Conservation (phyloP, 2,113 vertebrate species). For the Athene cunicularia region DNA sequence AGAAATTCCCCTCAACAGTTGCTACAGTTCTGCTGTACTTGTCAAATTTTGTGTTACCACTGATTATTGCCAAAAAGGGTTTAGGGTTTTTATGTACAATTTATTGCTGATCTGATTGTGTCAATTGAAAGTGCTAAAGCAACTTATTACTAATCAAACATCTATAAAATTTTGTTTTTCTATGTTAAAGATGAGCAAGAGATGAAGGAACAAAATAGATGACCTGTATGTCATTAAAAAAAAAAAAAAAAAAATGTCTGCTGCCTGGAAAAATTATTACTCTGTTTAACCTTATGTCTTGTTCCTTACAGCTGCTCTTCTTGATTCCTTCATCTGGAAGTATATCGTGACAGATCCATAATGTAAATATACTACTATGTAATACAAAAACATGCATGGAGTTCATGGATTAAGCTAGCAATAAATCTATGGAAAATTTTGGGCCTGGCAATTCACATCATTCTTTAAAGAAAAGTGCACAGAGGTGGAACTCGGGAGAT, state of each 20-base stretch:
- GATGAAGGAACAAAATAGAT: neutral
- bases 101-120: constrained; percentile 1
- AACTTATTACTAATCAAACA: neutral
- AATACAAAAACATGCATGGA: neutral
- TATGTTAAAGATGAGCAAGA: neutral
- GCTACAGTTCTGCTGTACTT: constrained; percentile 50
- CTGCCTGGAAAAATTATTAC: neutral
- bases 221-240: neutral
- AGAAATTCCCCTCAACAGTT: constrained; percentile 39
- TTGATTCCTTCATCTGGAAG: neutral
- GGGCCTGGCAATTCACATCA: neutral
- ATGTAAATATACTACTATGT: neutral
- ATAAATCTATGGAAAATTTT: neutral
- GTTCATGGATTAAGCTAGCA: neutral
- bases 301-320: neutral
- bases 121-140: constrained; percentile 15
- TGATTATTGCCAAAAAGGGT: constrained; percentile 42
- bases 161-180: neutral
- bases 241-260: neutral
- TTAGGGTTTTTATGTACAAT: constrained; percentile 13
- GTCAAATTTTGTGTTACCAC: constrained; percentile 61
- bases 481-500: neutral
- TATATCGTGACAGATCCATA: neutral
- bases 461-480: neutral
- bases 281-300: neutral